Evolutionary conservation across 2,797 vertebrate species (phyloP), one percentile per base, ranked within the genome.

Genomic region (Lacerta agilis): DNA sequence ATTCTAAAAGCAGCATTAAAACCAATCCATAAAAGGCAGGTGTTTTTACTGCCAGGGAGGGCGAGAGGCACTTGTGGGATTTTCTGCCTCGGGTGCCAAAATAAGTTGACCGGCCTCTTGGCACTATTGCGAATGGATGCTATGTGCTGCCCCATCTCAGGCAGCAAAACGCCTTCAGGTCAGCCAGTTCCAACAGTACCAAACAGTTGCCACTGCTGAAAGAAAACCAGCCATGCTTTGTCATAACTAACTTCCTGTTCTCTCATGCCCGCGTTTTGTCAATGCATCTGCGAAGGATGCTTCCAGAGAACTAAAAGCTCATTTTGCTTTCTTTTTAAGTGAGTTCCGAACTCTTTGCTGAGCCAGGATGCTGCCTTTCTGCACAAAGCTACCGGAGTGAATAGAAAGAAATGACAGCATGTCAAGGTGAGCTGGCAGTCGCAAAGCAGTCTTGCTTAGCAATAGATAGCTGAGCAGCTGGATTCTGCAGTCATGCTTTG

Each of bases 381-480:
- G 5, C 11, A 66, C 45, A 18, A 73, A 91, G 55, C 41, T 27
- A 58, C 27, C 88, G 55, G 87, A 90, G 76, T 17, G 55, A 86
- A 86, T 36, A 82, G 27, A 20, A 67, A 58, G 77, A 95, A 23
- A 36, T 4, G 0, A 79, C 15, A 88, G 75, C 25, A 4, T 1
- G 38, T 71, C 87, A 88, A 86, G 76, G 36, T 55, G 7, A 27
- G 58, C 1, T 15, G 90, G 84, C 55, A 79, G 83, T 25, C 1
- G 0, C 82, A 91, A 83, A 18, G 6, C 66, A 27, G 10, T 76
- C 75, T 81, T 71, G 69, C 7, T 91, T 61, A 86, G 55, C 58
- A 76, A 87, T n/a, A 43, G 27, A 45, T n/a, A 86, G 61, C 41
- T 78, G 66, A 93, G 79, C 33, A 61, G n/a, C 2, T 36, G n/a